phyloP scores from a whole-genome alignment of 2,113 vertebrate genomes.

The Chaetops frenatus region DNA sequence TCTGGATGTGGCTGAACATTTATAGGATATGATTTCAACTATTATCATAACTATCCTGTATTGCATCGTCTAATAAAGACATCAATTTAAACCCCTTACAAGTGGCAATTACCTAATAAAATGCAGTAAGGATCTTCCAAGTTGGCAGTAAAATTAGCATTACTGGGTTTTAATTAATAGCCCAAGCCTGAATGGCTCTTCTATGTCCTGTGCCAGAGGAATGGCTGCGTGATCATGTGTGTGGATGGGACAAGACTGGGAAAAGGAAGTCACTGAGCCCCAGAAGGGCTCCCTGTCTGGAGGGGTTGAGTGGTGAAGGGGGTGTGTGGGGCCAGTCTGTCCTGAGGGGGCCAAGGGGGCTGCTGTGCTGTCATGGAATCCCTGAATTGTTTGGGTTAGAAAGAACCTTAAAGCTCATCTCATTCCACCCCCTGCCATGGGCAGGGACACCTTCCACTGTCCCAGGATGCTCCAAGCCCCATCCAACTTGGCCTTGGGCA shows the following conservation, averaged over 20 bases:
- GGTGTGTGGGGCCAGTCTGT: not conserved
- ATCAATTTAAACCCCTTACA: slow-evolving; percentile 51
- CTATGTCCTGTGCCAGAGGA: not conserved
- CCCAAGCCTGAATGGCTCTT: slow-evolving; percentile 17
- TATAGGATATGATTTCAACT: slow-evolving; percentile 34
- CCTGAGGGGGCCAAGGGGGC: rapidly evolving
- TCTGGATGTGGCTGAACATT: not conserved
- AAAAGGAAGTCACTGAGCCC: not conserved
- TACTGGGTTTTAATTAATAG: slow-evolving; percentile 57
- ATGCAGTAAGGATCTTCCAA: slow-evolving; percentile 58
- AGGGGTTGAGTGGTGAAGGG: not conserved
- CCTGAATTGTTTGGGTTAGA: not conserved
- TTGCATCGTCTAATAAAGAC: slow-evolving; percentile 33
- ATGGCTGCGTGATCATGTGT: not conserved
- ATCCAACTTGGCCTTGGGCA: rapidly evolving
- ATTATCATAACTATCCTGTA: slow-evolving; percentile 13
- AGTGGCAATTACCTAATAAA: slow-evolving; percentile 65
- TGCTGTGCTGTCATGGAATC: not conserved
- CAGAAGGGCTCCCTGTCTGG: rapidly evolving
- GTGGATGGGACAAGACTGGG: not conserved
- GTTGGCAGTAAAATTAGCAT: slow-evolving; percentile 59
- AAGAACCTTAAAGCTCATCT: not conserved
- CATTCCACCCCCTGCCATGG: not conserved
- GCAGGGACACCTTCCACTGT: not conserved
- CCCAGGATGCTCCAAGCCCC: rapidly evolving